A percentile compares a stretch with the other conserved stretches of the same genome.
These are phyloP conservation scores for Lepisosteus oculatus DNA, from an alignment of 2,113 vertebrate genomes.

Conservation along the genomic window DNA sequence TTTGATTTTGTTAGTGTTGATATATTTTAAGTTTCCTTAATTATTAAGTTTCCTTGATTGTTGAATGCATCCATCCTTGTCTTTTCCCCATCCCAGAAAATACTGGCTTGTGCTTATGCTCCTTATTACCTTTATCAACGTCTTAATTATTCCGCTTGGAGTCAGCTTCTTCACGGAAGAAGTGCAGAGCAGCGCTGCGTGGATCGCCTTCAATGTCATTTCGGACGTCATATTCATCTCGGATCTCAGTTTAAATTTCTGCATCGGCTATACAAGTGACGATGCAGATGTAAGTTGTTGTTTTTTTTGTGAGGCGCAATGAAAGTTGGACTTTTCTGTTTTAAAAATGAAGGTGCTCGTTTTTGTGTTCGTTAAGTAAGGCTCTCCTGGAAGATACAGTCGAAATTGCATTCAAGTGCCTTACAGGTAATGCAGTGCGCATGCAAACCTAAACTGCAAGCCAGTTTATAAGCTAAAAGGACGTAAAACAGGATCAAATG, in stretches of 20 bases:
- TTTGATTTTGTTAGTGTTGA: too few relatives aligned
- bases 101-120: conserved; percentile 53
- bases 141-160: conserved; percentile 41
- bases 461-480: too few relatives aligned
- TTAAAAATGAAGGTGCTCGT: too few relatives aligned
- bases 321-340: background rate
- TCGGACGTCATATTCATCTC: conserved; percentile 27
- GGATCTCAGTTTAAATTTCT: conserved; percentile 34
- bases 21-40: too few relatives aligned
- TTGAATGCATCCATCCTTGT: background rate
- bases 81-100: conserved; percentile 29
- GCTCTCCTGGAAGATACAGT: too few relatives aligned
- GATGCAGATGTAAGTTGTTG: conserved; percentile 22
- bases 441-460: too few relatives aligned
- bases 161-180: conserved; percentile 34
- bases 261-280: conserved; percentile 21
- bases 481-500: too few relatives aligned
- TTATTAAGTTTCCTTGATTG: too few relatives aligned
- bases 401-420: too few relatives aligned
- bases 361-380: too few relatives aligned
- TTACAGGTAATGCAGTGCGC: too few relatives aligned
- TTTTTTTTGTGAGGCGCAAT: too few relatives aligned
- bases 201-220: conserved; percentile 33
- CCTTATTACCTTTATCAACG: conserved; percentile 44
- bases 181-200: conserved; percentile 32